phyloP scores from a whole-genome alignment of 1,140 invertebrate genomes.

The Helicoverpa zea region DNA sequence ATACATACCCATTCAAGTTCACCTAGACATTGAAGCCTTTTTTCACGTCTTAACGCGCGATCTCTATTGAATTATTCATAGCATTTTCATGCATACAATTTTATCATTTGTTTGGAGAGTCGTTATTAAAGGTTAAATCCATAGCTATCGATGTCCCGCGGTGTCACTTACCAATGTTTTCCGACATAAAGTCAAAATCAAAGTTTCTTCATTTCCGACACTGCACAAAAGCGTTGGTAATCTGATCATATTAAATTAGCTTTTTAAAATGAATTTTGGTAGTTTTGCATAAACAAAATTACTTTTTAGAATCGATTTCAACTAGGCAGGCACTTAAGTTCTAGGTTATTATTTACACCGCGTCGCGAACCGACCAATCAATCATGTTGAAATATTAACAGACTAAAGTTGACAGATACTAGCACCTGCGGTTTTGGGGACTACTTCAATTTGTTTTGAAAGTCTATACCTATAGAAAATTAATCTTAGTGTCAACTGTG shows the following conservation, averaged over 20 bases:
- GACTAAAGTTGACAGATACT: neutral
- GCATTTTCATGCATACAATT: neutral
- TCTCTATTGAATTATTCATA: slow-evolving; percentile 25
- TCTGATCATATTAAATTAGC: too few relatives aligned
- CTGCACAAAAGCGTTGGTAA: too few relatives aligned
- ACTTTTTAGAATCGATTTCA: too few relatives aligned
- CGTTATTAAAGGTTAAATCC: neutral
- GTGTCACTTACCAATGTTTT: too few relatives aligned
- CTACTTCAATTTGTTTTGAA: slow-evolving; percentile 18
- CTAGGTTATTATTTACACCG: too few relatives aligned
- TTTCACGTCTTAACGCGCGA: neutral
- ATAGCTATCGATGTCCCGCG: neutral
- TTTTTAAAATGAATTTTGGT: too few relatives aligned
- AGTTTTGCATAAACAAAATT: too few relatives aligned
- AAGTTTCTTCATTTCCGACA: too few relatives aligned
- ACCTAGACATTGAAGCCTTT: neutral
- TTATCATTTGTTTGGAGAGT: neutral
- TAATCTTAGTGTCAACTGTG: neutral
- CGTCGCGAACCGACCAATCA: neutral
- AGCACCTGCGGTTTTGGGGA: slow-evolving; percentile 3
- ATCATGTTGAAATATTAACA: slow-evolving; percentile 29
- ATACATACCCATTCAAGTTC: neutral
- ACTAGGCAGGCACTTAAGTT: too few relatives aligned
- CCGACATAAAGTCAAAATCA: too few relatives aligned
- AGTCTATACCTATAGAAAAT: neutral